Evolutionary conservation across 2,888 invertebrate species (phyloP).

Genomic region (Brachypalpus laphriformis): DNA sequence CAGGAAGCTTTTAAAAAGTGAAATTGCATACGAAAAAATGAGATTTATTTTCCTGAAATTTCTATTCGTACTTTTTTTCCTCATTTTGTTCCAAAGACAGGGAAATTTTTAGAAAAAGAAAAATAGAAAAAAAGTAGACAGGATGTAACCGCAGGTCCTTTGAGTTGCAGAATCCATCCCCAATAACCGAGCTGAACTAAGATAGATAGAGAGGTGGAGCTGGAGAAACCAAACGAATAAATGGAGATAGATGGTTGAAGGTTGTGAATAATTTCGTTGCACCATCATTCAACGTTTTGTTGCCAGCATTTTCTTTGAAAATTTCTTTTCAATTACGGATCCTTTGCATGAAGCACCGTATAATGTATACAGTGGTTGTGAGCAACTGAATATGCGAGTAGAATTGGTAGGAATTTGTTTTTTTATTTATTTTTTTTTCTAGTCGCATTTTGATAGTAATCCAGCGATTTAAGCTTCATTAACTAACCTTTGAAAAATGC

Average conservation of each 20-base stretch:
- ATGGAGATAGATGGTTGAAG: conserved; percentile 45
- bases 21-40: conserved; percentile 73
- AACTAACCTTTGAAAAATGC: conserved; percentile 10
- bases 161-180: conserved; percentile 62
- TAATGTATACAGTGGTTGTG: conserved; percentile 46
- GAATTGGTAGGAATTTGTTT: not conserved
- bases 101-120: conserved; percentile 39
- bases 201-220: not conserved
- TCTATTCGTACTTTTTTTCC: not conserved
- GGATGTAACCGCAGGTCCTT: conserved; percentile 74
- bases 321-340: conserved; percentile 71
- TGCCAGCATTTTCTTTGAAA: conserved; percentile 67
- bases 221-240: not conserved
- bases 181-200: conserved; percentile 40
- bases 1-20: conserved; percentile 74
- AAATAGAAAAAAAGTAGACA: conserved; percentile 44
- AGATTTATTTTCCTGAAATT: conserved; percentile 69
- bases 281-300: conserved; percentile 58
- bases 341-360: conserved; percentile 38
- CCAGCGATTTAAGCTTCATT: conserved; percentile 8
- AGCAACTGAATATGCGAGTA: not conserved
- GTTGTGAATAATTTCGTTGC: conserved; percentile 68
- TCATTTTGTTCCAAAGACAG: conserved; percentile 32
- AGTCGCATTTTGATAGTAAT: not conserved
- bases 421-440: not conserved